Evolutionary conservation across 1,140 invertebrate genomes (phyloP), one percentile per base, ranked within the genome.

Genomic region (Orius insidiosus): DNA sequence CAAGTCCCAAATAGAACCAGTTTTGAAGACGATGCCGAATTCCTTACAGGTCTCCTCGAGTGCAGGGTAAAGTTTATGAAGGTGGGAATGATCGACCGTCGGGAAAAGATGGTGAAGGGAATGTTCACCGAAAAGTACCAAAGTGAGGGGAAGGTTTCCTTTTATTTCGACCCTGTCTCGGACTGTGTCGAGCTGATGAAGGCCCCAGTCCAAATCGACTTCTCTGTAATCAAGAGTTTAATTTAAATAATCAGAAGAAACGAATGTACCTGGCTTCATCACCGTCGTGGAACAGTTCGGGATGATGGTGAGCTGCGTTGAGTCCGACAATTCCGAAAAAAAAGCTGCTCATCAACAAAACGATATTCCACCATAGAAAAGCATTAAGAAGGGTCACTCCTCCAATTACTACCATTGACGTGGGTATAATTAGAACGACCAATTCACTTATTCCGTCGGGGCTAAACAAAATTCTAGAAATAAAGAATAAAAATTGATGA

Each of bases 281-380:
- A 3, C 84, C 83, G 56, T 87, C 83, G 54, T 87, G 84, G 58
- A 83, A 85, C 44, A 83, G 77, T 24, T 82, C 70, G 0, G 82
- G 81, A 63, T 85, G 80, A 61, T 87, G 83, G 68, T 88, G 84
- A 31, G 75, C 80, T 3, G 79, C 84, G 58, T 75, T 82, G 0
- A 83, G 50, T 3, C 78, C 83, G 35, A 84, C 72, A 1, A 69
- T 52, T 8, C 56, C 61, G 56, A 86, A 83, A 2, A 70, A 49
- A 13, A 76, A 69, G 56, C 81, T 82, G 0, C 58, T 63, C 0
- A 69, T 55, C 3, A 68, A 47, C 8, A 74, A 55, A 16, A 83
- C 72, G 40, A 66, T 60, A 0, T 72, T 13, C 78, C 78, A 85
- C 49, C 38, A 42, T 13, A 47, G 9, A 7, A 72, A 1, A 55